Evolutionary conservation across 2,113 vertebrate genomes (phyloP).

Genomic region (Heterotilapia buettikoferi): DNA sequence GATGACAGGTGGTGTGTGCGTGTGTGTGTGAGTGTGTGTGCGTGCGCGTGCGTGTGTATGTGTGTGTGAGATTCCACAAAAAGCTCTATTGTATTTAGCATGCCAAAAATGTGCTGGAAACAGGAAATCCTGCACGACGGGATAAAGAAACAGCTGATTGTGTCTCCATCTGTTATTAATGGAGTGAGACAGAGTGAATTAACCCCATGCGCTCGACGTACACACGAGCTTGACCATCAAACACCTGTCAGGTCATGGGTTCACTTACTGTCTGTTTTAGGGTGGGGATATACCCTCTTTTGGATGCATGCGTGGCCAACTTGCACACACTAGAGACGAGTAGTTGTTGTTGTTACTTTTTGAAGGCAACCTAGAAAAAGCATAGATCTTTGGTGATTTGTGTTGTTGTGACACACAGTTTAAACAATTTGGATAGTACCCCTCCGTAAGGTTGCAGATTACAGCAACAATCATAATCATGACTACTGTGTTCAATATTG

Average conservation of each 20-base stretch:
- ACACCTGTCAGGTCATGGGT: background rate
- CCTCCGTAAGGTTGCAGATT: background rate
- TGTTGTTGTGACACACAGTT: background rate
- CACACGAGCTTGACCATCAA: conserved; percentile 21
- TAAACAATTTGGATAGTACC: background rate
- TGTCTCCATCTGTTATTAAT: conserved; percentile 46
- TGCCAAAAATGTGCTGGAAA: conserved; percentile 44
- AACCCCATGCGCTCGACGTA: background rate
- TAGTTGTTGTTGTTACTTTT: background rate
- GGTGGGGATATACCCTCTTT: background rate
- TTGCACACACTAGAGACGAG: background rate
- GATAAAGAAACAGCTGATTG: conserved; percentile 55
- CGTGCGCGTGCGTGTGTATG: background rate
- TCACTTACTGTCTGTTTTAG: background rate
- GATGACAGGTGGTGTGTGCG: conserved; percentile 36
- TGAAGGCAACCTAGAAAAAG: background rate
- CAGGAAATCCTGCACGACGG: conserved; percentile 56
- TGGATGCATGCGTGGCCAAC: background rate
- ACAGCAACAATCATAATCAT: background rate
- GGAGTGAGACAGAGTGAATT: conserved; percentile 26
- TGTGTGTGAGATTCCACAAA: conserved; percentile 1
- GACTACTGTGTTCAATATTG: background rate
- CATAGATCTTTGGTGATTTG: background rate
- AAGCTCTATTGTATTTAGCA: conserved; percentile 11
- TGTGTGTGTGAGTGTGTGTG: background rate